Percentiles rank a stretch among this genome's conserved stretches.
These are phyloP conservation scores for Leptobrachium ailaonicum DNA, from an alignment of 2,113 vertebrate genomes.

Conservation along the genomic window DNA sequence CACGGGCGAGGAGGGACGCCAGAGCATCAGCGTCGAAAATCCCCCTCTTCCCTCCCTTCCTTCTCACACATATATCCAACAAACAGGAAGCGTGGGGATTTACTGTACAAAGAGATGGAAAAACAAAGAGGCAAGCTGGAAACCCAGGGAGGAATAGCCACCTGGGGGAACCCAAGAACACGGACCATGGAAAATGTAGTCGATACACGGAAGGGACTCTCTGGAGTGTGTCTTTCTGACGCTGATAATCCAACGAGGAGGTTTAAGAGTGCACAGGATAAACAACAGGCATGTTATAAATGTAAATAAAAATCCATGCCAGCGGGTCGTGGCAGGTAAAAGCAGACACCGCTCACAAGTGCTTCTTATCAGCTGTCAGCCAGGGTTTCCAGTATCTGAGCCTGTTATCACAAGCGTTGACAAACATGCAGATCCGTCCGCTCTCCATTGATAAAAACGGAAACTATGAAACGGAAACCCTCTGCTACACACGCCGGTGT, in stretches of 20 bases:
- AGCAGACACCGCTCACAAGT: background rate
- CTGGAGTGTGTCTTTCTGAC: background rate
- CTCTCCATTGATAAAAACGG: background rate
- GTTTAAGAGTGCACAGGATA: background rate
- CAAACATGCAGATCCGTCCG: background rate
- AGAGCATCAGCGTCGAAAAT: background rate
- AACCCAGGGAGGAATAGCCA: background rate
- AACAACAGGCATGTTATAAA: background rate
- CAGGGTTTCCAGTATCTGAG: background rate
- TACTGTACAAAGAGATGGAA: slow-evolving; percentile 2
- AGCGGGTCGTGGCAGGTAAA: background rate
- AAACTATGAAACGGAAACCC: no score
- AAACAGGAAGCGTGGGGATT: background rate
- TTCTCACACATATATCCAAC: background rate
- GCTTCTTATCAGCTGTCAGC: background rate
- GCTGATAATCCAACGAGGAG: background rate
- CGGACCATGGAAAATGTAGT: background rate
- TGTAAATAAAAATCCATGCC: background rate
- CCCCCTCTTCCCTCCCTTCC: background rate
- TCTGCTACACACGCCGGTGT: no score
- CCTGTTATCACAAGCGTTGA: background rate
- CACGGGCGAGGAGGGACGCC: no score
- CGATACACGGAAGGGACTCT: background rate
- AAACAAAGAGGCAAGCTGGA: background rate
- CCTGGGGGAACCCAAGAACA: background rate